These are phyloP conservation scores for Yponomeuta plumbellus DNA, from an alignment of 2,888 invertebrate species.

Conservation along the genomic window DNA sequence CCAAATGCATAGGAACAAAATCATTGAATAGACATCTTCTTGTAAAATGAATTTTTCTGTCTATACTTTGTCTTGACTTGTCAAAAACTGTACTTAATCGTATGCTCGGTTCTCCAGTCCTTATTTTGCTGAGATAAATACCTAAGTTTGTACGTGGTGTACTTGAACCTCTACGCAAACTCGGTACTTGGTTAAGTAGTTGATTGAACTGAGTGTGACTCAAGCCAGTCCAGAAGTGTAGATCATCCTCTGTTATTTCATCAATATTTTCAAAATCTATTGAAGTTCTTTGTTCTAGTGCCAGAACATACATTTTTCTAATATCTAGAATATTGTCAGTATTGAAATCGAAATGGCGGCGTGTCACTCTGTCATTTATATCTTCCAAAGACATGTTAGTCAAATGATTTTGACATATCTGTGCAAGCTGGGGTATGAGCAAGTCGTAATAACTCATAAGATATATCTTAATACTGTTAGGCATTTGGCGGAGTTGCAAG, in stretches of 20 bases:
- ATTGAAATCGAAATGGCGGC: slow-evolving; percentile 16
- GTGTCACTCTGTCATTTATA: slow-evolving; percentile 10
- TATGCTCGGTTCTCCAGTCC: slow-evolving; percentile 19
- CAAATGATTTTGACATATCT: slow-evolving; percentile 21
- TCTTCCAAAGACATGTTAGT: slow-evolving; percentile 17
- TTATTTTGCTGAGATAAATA: slow-evolving; percentile 21
- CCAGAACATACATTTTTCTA: slow-evolving; percentile 17
- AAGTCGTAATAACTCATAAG: slow-evolving; percentile 19
- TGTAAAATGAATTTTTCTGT: background rate
- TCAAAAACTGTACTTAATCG: slow-evolving; percentile 16
- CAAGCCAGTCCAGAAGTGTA: slow-evolving; percentile 20
- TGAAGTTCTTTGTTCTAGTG: slow-evolving; percentile 17
- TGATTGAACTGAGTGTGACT: slow-evolving; percentile 16
- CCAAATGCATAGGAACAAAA: slow-evolving; percentile 18
- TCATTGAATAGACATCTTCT: slow-evolving; percentile 12
- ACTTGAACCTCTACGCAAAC: slow-evolving; percentile 13
- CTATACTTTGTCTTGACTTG: slow-evolving; percentile 15
- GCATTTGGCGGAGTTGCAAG: slow-evolving; percentile 19
- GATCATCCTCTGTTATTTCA: slow-evolving; percentile 16
- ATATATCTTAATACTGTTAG: slow-evolving; percentile 13
- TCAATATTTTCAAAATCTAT: slow-evolving; percentile 19
- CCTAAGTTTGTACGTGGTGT: slow-evolving; percentile 13
- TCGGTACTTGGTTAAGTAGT: slow-evolving; percentile 17
- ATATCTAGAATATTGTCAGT: slow-evolving; percentile 18
- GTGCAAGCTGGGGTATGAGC: slow-evolving; percentile 12